Evolutionary conservation across 2,888 invertebrate species (phyloP).

Genomic region (Caenorhabditis sulstoni): DNA sequence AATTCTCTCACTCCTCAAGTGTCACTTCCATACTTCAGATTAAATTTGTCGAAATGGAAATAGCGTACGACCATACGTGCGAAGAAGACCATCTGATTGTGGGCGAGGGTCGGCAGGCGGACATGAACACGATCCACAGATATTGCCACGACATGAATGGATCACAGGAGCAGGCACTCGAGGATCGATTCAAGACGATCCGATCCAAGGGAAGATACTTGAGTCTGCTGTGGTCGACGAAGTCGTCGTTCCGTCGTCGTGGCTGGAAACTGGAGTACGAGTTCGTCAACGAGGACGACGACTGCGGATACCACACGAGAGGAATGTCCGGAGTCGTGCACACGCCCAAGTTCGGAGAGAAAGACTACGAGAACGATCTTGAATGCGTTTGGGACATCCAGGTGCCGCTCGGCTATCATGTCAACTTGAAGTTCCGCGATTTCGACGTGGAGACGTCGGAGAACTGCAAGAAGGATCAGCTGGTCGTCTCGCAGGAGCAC

Average conservation of each 20-base stretch:
- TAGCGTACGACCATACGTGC: slow-evolving; percentile 72
- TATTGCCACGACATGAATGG: slow-evolving; percentile 52
- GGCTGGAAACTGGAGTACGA: slow-evolving; percentile 75
- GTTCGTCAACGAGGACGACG: slow-evolving; percentile 66
- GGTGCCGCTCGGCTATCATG: slow-evolving; percentile 74
- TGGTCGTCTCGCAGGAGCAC: slow-evolving; percentile 76
- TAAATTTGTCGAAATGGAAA: slow-evolving; percentile 68
- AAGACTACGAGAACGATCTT: slow-evolving; percentile 68
- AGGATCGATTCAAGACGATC: slow-evolving; percentile 48
- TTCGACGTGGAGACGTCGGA: slow-evolving; percentile 72
- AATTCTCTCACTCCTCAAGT: slow-evolving; percentile 15
- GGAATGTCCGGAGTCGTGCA: slow-evolving; percentile 69
- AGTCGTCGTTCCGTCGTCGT: slow-evolving; percentile 49
- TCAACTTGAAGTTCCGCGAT: slow-evolving; percentile 67
- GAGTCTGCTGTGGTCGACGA: slow-evolving; percentile 69
- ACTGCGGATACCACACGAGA: slow-evolving; percentile 74
- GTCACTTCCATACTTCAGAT: slow-evolving; percentile 60
- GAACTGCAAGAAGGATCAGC: slow-evolving; percentile 70
- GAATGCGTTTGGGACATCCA: slow-evolving; percentile 78
- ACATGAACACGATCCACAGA: slow-evolving; percentile 48
- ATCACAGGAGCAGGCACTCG: slow-evolving; percentile 30
- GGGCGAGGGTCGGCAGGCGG: slow-evolving; percentile 60
- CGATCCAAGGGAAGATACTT: slow-evolving; percentile 49
- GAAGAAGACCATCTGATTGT: slow-evolving; percentile 58
- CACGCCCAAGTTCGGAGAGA: slow-evolving; percentile 66